Evolutionary conservation across 2,797 vertebrate species (phyloP), one percentile per base, ranked within the genome.

Genomic region (Sebastes itinus): DNA sequence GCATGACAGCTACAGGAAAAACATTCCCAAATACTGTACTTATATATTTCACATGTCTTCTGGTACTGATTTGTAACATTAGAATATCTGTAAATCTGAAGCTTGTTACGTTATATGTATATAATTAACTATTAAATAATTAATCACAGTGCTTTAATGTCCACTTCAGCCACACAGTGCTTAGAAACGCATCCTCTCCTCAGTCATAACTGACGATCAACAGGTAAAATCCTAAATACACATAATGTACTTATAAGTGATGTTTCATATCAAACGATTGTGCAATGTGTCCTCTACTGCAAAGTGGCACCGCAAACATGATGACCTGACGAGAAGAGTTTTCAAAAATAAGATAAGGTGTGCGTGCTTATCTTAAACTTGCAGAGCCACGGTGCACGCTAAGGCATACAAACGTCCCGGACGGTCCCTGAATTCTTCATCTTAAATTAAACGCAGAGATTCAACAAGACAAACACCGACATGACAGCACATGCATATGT

Each of bases 331-430:
- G 72, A 18, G 52, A 81, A 70, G 28, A 38, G 55, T 72, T 54
- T 54, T 87, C 55, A 75, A 81, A 18, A 75, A 91, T 82, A 80
- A 87, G 83, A 92, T 83, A 78, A 56, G 20, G 61, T 46, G 46
- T 80, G 78, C 80, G 42, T 86, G 76, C 84, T 84, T 81, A 65
- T 81, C 58, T 83, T 86, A 55, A 81, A 86, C 52, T 87, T 60
- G 49, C 56, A 72, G 66, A 86, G 70, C 60, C 65, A 63, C 2
- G 2, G 68, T 72, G 55, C 4, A 6, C 56, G 35, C 80, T 63
- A 83, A 89, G 82, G 85, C 84, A 76, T 65, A 67, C 60, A 73
- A 83, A 82, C 3, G 13, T 75, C 74, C 62, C 4, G 3, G 35
- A 38, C 35, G 12, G 65, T 81, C 83, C 88, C 82, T 80, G 64